Evolutionary conservation across 1,140 invertebrate genomes (phyloP), one percentile per base, ranked within the genome.

Genomic region (Paralvinella palmiformis): DNA sequence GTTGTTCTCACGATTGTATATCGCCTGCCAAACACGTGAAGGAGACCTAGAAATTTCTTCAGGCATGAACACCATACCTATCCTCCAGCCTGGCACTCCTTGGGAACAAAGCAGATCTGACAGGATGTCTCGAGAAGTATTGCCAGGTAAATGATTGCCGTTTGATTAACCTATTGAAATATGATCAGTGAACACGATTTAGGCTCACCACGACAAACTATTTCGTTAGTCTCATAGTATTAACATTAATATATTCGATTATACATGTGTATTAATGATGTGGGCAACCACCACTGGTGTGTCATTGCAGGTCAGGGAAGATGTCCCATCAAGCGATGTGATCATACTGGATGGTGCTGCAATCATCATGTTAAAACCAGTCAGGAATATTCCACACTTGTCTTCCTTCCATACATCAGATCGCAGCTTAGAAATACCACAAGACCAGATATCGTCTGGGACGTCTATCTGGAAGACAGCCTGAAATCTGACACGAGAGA

Each of bases 391-490:
- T 48, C 65, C 10, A 36, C 50, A 7, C 3, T 56, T 27, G 55
- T 60, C 22, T 65, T 71, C 48, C 36, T 45, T 44, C 33, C 41
- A 60, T 63, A 68, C 27, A 50, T 50, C 27, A 6, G 1, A 56
- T 57, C 29, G 37, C 63, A 68, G 62, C 45, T 60, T 15, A 55
- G 57, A 57, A 31, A 13, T 31, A 27, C 75, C 3, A 85, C 86
- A 50, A 62, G 65, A 48, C 32, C 62, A 37, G 68, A 72, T 60
- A 56, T 61, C 50, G 63, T 68, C 4, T 68, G 44, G 41, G 58
- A 71, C 65, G 62, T 57, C 7, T 72, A 69, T 57, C 22, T 24
- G 5, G 24, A 55, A 32, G 29, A 67, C 27, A 70, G 61, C 36
- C 29, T 67, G 31, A 68, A 69, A 58, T 41, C 56, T 29, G 36